These are phyloP conservation scores for Speoplatyrhinus poulsoni DNA, from an alignment of 2,113 vertebrate genomes.

Conservation along the genomic window DNA sequence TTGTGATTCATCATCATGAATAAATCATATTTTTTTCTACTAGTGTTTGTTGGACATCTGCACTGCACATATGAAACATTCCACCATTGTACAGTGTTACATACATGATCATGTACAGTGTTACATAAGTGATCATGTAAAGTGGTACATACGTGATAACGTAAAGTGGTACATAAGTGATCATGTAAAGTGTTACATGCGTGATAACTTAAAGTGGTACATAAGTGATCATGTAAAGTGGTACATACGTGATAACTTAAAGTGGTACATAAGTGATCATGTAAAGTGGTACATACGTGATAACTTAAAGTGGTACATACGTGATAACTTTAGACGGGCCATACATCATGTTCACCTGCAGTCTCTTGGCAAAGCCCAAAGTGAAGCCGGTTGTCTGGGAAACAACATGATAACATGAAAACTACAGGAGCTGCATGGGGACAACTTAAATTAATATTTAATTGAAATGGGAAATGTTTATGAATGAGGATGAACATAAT, in stretches of 20 bases:
- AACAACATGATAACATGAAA: conserved; percentile 4
- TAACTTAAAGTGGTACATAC: conserved; percentile 74
- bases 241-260: background rate
- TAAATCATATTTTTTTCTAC: background rate
- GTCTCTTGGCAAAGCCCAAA: conserved; percentile 87
- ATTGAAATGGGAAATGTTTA: no score
- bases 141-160: background rate
- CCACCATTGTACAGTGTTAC: no score
- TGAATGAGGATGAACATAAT: background rate
- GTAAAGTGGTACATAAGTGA: background rate
- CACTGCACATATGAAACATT: background rate
- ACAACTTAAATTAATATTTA: no score
- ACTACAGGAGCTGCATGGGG: background rate
- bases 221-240: no score
- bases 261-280: background rate
- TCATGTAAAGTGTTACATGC: background rate
- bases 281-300: conserved; percentile 78
- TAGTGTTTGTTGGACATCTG: background rate
- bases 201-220: background rate
- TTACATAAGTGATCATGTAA: no score
- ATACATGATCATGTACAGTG: background rate
- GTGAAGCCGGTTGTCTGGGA: conserved; percentile 91
- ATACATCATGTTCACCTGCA: conserved; percentile 91
- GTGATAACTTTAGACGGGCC: conserved; percentile 74
- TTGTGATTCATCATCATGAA: no score